A percentile compares a stretch with the other conserved stretches of the same genome.
Conservation (phyloP, 1,140 invertebrate genomes). For the Panagrolaimus sp. region DNA sequence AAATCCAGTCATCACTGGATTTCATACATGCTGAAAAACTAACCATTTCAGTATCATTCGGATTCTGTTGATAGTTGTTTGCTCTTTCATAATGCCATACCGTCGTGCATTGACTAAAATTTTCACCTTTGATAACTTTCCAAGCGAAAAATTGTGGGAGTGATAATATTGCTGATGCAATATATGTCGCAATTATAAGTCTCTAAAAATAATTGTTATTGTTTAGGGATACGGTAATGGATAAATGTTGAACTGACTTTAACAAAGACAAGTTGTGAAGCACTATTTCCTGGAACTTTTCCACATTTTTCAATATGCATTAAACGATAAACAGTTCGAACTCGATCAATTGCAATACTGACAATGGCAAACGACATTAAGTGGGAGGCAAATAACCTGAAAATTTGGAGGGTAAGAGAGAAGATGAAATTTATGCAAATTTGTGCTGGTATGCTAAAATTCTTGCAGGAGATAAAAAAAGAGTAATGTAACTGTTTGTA, state of each 20-base stretch:
- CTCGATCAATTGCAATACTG: conserved; percentile 44
- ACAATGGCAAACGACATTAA: conserved; percentile 48
- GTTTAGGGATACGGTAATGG: not conserved
- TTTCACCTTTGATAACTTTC: conserved; percentile 44
- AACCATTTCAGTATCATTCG: not conserved
- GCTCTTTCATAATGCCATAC: conserved; percentile 44
- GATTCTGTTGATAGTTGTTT: conserved; percentile 34
- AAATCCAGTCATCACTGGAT: too few species aligned
- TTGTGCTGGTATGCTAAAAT: too few species aligned
- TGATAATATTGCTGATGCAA: conserved; percentile 43
- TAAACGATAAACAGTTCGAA: conserved; percentile 46
- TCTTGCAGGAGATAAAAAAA: too few species aligned
- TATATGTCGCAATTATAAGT: conserved; percentile 35
- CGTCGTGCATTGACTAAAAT: conserved; percentile 41
- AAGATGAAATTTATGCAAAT: too few species aligned
- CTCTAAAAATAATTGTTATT: conserved; percentile 24
- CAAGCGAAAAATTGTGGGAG: conserved; percentile 46
- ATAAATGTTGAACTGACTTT: conserved; percentile 24
- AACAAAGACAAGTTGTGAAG: conserved; percentile 37
- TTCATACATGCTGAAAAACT: not conserved
- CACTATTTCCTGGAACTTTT: conserved; percentile 5
- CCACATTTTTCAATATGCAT: conserved; percentile 45
- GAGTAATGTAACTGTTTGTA: too few species aligned
- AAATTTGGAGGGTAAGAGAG: not conserved
- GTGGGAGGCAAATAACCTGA: conserved; percentile 49